Evolutionary conservation across 2,888 invertebrate genomes (phyloP).

Genomic region (Leptinotarsa juncta): DNA sequence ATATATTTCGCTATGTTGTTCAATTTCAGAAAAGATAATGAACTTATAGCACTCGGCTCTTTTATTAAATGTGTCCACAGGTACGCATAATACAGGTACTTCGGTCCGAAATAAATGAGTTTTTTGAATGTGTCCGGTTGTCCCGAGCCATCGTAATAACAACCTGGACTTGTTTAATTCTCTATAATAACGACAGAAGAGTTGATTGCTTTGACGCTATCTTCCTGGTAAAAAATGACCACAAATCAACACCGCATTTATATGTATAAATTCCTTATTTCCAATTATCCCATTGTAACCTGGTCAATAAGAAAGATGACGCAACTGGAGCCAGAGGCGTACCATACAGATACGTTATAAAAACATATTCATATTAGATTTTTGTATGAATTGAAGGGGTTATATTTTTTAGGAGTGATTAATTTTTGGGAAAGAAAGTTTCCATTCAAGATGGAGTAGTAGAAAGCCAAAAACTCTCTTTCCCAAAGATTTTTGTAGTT

Average conservation of each 20-base stretch:
- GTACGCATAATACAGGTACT: slow-evolving; percentile 18
- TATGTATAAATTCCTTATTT: slow-evolving; percentile 54
- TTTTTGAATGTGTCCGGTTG: slow-evolving; percentile 35
- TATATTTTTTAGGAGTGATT: too few relatives aligned
- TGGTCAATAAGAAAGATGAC: slow-evolving; percentile 57
- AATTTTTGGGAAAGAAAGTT: too few relatives aligned
- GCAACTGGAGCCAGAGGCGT: slow-evolving; percentile 47
- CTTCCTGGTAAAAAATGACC: slow-evolving; percentile 45
- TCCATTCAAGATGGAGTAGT: too few relatives aligned
- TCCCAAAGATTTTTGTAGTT: neutral
- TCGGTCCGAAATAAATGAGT: slow-evolving; percentile 36
- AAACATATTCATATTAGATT: neutral
- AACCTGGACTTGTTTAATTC: slow-evolving; percentile 37
- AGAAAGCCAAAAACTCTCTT: too few relatives aligned
- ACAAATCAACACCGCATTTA: slow-evolving; percentile 52
- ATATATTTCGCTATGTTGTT: too few relatives aligned
- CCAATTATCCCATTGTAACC: slow-evolving; percentile 55
- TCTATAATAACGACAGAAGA: slow-evolving; percentile 36
- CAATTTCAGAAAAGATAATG: too few relatives aligned
- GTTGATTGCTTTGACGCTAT: slow-evolving; percentile 42
- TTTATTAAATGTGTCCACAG: neutral
- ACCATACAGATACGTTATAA: neutral
- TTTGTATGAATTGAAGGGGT: too few relatives aligned
- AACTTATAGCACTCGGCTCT: too few relatives aligned
- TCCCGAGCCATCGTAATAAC: slow-evolving; percentile 40